Evolutionary conservation across 2,113 vertebrate species (phyloP), one percentile per base, ranked within the genome.

Genomic region (Athene noctua): DNA sequence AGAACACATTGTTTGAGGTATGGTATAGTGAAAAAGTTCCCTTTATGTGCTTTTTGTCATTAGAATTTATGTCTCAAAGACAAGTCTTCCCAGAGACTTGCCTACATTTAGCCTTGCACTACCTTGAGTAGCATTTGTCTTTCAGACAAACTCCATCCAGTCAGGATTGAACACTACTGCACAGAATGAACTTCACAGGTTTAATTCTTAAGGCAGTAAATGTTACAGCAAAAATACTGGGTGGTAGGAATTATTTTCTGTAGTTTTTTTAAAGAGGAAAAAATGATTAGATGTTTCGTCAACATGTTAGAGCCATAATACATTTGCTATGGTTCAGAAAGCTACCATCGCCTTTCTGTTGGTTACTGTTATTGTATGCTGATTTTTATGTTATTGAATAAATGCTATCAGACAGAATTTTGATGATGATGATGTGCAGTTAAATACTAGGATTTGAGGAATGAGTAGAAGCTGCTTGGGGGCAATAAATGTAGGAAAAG

Each of bases 61-160:
- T 93, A 93, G 93, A 97, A 95, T 97, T 96, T 95, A 96, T 97
- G 94, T 95, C 94, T 91, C 67, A 62, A 67, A 95, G 96, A 89
- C 95, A 95, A 77, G 86, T 86, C 91, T 96, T 97, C 92, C 84
- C 27, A 1, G 84, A 94, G 92, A 93, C 84, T 96, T 90, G 90
- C 90, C 96, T 95, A 90, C 78, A 10, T 90, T 94, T 94, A 96
- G 92, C 89, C 95, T 97, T 97, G 95, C 55, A 23, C 74, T 95
- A 90, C 80, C 87, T 94, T 92, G 91, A 97, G 89, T 91, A 96
- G 88, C 95, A 95, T 96, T 95, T 95, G 94, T 97, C 95, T 95
- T 95, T 96, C 91, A 95, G 97, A 94, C 96, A 92, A 95, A 95
- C 96, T 96, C 94, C 55, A 94, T n/a, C 74, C 70, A 59, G 73